Base-by-base conservation (phyloP, 2,113 vertebrate species). In the Xenus cinereus region DNA sequence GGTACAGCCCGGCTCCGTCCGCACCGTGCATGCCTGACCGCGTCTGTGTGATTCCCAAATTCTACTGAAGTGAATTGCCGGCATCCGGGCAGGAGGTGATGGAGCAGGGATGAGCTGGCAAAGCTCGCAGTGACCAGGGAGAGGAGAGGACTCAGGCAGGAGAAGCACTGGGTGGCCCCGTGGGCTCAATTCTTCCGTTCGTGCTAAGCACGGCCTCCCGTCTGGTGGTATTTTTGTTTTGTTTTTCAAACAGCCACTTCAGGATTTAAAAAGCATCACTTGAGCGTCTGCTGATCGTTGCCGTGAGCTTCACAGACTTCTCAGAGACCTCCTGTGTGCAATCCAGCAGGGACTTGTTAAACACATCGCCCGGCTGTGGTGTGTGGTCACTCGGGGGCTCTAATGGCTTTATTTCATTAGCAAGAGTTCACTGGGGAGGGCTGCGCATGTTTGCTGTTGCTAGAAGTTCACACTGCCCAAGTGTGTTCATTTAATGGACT, bases 1-100 rank as follows among this genome's bases (percentile, higher is more conserved):
- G 57, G 16, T 6, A 4, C 37, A n/a, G 66, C 78, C 50, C 4
- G 2, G 24, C 23, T 27, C 5, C 41, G 8, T 13, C 18, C 2
- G 0, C 33, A 8, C 45, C 28, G 0, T 18, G 32, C 33, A 1
- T 1, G 2, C 35, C 53, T 54, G 41, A 12, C 3, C 4, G 0
- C 14, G 1, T 14, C 56, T 24, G 15, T 17, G 72, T 37, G 41
- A 27, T 1, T 28, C 72, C 41, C 43, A 56, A 0, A 7, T 14
- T 32, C 18, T 21, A 7, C 71, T 28, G 66, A 37, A 75, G 56
- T 24, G 67, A 86, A 9, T 28, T 56, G 57, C 59, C 43, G 50
- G 22, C 2, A 1, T 21, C 60, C 53, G 54, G 50, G 45, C 13
- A 23, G 57, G 46, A 82, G 50, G 23, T 7, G 39, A 5, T 23